Conservation (phyloP, 2,888 invertebrate species). For the Lepidochrysops patricia region DNA sequence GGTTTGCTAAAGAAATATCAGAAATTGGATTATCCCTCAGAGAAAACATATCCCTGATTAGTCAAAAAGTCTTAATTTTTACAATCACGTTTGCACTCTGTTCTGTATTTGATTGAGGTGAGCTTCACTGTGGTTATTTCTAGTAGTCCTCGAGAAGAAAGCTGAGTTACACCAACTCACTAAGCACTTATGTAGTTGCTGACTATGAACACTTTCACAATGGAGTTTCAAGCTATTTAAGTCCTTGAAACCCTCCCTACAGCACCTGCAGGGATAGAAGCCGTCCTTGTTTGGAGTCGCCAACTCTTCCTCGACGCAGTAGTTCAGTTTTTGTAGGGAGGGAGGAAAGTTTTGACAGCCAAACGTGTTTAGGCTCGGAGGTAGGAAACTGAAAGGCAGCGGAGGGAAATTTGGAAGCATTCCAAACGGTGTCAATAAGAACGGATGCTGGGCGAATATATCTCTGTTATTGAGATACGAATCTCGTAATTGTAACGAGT, state of each 20-base stretch:
- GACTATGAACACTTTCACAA: constrained; percentile 79
- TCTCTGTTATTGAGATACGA: constrained; percentile 56
- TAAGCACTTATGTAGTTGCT: constrained; percentile 84
- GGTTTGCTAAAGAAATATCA: too few relatives aligned
- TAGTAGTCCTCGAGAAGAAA: constrained; percentile 84
- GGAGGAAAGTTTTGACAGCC: constrained; percentile 54
- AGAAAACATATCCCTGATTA: constrained; percentile 23
- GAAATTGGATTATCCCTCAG: background rate
- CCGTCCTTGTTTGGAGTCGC: constrained; percentile 79
- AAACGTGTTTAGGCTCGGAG: constrained; percentile 60
- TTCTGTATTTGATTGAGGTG: constrained; percentile 64
- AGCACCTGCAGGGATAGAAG: constrained; percentile 80
- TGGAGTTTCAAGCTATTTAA: constrained; percentile 79
- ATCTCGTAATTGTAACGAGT: constrained; percentile 53
- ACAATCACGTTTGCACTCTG: constrained; percentile 47
- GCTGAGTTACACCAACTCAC: constrained; percentile 84
- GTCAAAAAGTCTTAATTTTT: constrained; percentile 16
- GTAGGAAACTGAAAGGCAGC: constrained; percentile 56
- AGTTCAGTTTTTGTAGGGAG: constrained; percentile 62
- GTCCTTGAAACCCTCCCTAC: constrained; percentile 78
- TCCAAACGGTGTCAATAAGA: constrained; percentile 64
- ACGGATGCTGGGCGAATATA: constrained; percentile 61
- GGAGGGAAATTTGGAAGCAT: constrained; percentile 67
- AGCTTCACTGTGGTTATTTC: constrained; percentile 84
- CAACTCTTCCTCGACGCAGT: constrained; percentile 79